Evolutionary conservation across 2,888 invertebrate genomes (phyloP), one percentile per base, ranked within the genome.

Genomic region (Gortyna flavago): DNA sequence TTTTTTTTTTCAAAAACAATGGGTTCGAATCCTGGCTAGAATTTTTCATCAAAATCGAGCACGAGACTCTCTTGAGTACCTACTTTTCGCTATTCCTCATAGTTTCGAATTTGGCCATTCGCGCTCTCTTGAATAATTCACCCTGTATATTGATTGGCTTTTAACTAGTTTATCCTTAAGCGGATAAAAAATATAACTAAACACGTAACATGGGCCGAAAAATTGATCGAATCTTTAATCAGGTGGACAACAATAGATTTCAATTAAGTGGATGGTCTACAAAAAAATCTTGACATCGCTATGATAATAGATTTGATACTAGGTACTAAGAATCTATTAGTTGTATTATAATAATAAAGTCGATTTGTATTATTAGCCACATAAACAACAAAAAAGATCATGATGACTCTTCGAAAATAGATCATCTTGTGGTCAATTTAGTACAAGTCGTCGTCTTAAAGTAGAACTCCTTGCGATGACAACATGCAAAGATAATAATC

Each of bases 241-340:
- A 80, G 67, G 9, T 35, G 18, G 62, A 71, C 77, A 59, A 86
- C 84, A 85, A 84, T 51, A 79, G 74, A 81, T 79, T 75, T 80
- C 72, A 83, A 88, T 88, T 86, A 83, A 69, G 65, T 41, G 3
- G 54, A 65, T 18, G 29, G n/a, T 4, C 3, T 35, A 64, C 48
- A 87, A 86, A 86, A 87, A 88, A 80, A 3, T 44, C 25, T 79
- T 88, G 75, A 77, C 77, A 72, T 87, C 75, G 35, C 59, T 66
- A n/a, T 67, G 61, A 61, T 74, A 73, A 57, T 80, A 80, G 62
- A 75, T 70, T 67, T 68, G 51, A 71, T 80, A 51, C 29, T 68
- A n/a, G n/a, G n/a, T n/a, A 51, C 66, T 25, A 59, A 68, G 32
- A 71, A 67, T 25, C 21, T 77, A 80, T 70, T 66, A 21, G 35